Evolutionary conservation across 2,888 invertebrate species (phyloP).

Genomic region (Neelides folsomi): DNA sequence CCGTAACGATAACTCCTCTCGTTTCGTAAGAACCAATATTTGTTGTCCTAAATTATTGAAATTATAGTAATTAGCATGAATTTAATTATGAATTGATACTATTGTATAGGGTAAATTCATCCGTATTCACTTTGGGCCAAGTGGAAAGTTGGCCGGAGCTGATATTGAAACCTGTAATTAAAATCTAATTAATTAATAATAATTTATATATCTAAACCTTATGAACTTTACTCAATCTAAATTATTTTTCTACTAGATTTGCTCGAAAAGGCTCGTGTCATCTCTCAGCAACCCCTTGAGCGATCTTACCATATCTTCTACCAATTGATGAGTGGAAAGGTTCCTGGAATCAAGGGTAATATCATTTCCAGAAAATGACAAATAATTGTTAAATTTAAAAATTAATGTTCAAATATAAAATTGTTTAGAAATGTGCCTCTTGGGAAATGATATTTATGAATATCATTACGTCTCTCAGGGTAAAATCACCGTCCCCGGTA

Average conservation of each 20-base stretch:
- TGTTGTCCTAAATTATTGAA: too few relatives aligned
- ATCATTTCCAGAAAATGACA: too few relatives aligned
- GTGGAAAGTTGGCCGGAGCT: conserved; percentile 99
- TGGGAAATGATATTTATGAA: conserved; percentile 41
- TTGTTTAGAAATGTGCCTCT: conserved; percentile 37
- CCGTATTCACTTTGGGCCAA: conserved; percentile 46
- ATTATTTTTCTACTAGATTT: conserved; percentile 54
- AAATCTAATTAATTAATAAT: too few relatives aligned
- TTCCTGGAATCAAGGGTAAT: conserved; percentile 69
- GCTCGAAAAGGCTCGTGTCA: conserved; percentile 99
- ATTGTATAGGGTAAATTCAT: too few relatives aligned
- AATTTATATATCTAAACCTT: not conserved
- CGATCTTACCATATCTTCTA: conserved; percentile 99
- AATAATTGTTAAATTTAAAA: too few relatives aligned
- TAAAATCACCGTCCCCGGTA: conserved; percentile 43
- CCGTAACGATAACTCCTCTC: conserved; percentile 99
- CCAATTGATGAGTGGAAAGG: conserved; percentile 93
- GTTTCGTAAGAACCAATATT: conserved; percentile 99
- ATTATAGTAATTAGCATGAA: too few relatives aligned
- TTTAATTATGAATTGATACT: too few relatives aligned
- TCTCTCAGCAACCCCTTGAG: conserved; percentile 93
- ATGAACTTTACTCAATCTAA: not conserved
- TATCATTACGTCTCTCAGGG: conserved; percentile 48
- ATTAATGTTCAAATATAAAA: too few relatives aligned
- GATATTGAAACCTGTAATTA: conserved; percentile 95